Base-by-base conservation (phyloP, 2,797 vertebrate genomes). In the Cirrhinus molitorella region DNA sequence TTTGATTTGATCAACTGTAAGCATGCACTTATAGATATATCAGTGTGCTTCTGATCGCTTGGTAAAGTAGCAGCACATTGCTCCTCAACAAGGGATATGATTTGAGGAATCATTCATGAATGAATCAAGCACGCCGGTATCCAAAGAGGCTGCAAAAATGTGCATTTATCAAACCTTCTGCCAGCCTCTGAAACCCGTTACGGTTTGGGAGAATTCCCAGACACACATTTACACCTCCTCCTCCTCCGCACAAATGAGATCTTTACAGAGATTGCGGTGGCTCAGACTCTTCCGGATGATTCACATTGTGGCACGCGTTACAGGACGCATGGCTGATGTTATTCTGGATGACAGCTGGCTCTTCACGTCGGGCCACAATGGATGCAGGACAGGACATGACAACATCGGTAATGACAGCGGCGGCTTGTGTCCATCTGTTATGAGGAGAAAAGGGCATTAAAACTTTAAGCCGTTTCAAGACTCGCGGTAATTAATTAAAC, bases 191-290 rank as follows among this genome's bases (percentile, higher is more conserved):
- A 53, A 73, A 73, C 28, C 19, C 11, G 2, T 76, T 61, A 76
- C 25, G 37, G 31, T 43, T 76, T 61, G 34, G 55, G n/a, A 76
- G 25, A 13, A 49, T 80, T 68, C 45, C 63, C 77, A 66, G 43
- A 53, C 63, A 68, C 23, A 43, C 78, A 45, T 70, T 70, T 80
- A 63, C 57, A 47, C 31, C 14, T 61, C 55, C 14, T 76, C 73
- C 23, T 34, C 14, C 59, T 43, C 65, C 31, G 43, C 63, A 21
- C 23, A 72, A 43, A 51, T 61, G 19, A 68, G 82, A 80, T 87
- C 79, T 37, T 84, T 74, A 59, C 74, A 66, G 72, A 78, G 83
- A 87, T 81, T 80, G 65, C 59, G 45, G 49, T 65, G 78, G 78
- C 73, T 80, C 76, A 45, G 66, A 28, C 47, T 34, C 57, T 79